A percentile compares a stretch with the other conserved stretches of the same genome.
Conservation (phyloP, 2,888 invertebrate species). For the Lottia gigantea region DNA sequence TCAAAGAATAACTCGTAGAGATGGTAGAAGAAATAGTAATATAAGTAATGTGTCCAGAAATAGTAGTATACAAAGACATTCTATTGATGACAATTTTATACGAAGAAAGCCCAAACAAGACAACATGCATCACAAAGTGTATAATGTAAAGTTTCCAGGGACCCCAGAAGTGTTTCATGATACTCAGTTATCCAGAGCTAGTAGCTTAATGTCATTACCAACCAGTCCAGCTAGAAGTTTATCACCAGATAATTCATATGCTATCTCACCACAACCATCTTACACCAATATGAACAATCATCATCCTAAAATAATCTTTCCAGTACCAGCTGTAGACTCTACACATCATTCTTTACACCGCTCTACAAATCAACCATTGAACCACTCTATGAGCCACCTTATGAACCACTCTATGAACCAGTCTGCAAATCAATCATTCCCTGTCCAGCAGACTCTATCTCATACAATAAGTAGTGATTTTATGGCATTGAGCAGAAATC, state of each 20-base stretch:
- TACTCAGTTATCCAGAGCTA: background rate
- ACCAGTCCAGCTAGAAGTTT: conserved; percentile 1
- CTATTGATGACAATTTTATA: background rate
- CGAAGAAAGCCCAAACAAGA: background rate
- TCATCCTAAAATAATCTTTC: conserved; percentile 4
- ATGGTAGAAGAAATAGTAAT: background rate
- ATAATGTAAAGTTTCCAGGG: conserved; percentile 6
- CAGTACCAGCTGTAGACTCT: background rate
- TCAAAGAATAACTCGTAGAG: background rate
- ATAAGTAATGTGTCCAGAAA: background rate
- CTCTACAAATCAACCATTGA: too few species aligned
- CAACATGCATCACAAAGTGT: background rate
- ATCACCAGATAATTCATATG: background rate
- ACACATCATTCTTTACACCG: too few species aligned
- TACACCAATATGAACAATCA: background rate
- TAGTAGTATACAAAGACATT: background rate
- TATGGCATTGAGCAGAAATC: background rate
- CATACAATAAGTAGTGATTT: conserved; percentile 1
- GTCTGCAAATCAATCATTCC: background rate
- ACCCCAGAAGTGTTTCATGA: background rate
- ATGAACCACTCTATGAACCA: too few species aligned
- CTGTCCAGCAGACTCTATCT: background rate
- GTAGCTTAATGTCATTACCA: conserved; percentile 1
- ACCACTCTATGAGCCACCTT: too few species aligned
- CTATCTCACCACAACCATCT: background rate